Conservation (phyloP, 2,113 vertebrate species). For the Callipepla californica region DNA sequence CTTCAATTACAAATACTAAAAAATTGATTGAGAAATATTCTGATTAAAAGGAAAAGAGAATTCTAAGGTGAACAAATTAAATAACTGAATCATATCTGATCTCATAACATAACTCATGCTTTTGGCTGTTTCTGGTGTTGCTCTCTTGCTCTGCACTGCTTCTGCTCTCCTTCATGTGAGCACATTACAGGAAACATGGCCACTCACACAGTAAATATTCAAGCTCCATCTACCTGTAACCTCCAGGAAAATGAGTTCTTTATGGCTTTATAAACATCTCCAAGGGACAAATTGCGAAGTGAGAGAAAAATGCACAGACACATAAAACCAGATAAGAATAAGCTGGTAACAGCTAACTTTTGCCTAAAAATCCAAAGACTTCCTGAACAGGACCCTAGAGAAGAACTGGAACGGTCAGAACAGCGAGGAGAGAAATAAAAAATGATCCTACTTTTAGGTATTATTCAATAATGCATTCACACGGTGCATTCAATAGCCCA, state of each 20-base stretch:
- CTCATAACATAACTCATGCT: neutral
- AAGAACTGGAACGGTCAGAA: neutral
- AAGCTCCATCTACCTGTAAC: neutral
- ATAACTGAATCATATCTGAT: neutral
- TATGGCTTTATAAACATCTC: neutral
- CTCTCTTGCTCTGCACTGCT: accelerated
- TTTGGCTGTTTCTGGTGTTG: neutral
- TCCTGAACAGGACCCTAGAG: neutral
- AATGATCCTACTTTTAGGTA: neutral
- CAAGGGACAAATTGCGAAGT: neutral
- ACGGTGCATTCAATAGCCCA: neutral
- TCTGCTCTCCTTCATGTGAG: neutral
- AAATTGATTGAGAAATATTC: neutral
- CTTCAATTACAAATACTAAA: neutral
- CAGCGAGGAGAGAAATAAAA: neutral
- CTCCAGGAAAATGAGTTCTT: neutral
- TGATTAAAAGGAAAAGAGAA: neutral
- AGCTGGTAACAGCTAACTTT: neutral
- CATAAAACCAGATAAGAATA: neutral
- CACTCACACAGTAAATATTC: neutral
- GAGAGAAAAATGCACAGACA: neutral
- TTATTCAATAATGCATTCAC: neutral
- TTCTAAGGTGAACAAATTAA: neutral
- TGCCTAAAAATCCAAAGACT: neutral
- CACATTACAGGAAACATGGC: neutral